Evolutionary conservation across 2,888 invertebrate species (phyloP), one percentile per base, ranked within the genome.

Genomic region (Brenthis hecate): DNA sequence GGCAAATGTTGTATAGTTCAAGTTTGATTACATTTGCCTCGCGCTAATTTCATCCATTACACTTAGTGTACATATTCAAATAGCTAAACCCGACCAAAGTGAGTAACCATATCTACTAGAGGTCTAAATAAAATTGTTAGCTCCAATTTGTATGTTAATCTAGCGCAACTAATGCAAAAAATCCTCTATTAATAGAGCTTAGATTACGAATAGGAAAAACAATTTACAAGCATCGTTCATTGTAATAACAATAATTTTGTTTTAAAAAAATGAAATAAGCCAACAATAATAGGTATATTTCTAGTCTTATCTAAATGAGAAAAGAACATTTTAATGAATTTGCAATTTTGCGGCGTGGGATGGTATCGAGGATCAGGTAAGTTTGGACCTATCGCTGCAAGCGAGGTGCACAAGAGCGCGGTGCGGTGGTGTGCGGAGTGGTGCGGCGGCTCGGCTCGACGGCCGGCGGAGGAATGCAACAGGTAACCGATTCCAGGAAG

Each of bases 401-500:
- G 16, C 13, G 47, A 13, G 13, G 28, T 28, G 19, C 28, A 23
- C 50, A 48, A 28, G 8, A 19, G 53, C 16, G 56, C 51, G 43
- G 47, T 19, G 58, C 48, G 48, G 65, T 54, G 66, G 51, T 51
- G 72, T 53, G 69, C 68, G 57, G 66, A 65, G 71, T 68, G 72
- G 70, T 68, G 76, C 75, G 78, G 74, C 72, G 76, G 73, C 88
- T 78, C 87, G 87, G 84, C 88, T 64, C 71, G 69, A 80, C 75
- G 77, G 72, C 89, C 88, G 87, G 84, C 87, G 82, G 77, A 84
- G 91, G 92, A 92, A 92, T 92, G 92, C 91, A 87, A 91, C 92
- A 92, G 92, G 92, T 92, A 92, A 90, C 91, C 91, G 87, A 89
- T 92, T 92, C 92, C 91, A 86, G 90, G 92, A 92, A 92, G 91